These are phyloP conservation scores for Vanessa atalanta DNA, from an alignment of 1,140 invertebrate genomes.

Conservation along the genomic window DNA sequence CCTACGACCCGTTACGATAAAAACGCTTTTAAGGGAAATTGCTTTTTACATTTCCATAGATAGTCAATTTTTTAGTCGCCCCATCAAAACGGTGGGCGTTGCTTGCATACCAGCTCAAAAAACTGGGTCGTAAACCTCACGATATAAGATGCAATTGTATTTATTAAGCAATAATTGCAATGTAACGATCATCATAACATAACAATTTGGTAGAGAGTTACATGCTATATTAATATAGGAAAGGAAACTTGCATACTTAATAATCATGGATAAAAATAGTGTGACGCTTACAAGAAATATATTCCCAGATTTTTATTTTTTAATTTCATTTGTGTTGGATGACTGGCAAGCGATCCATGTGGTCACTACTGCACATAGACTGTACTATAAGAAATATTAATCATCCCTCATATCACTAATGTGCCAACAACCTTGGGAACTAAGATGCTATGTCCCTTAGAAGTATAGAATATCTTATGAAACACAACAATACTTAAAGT, in stretches of 20 bases:
- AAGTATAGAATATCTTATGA: too few relatives aligned
- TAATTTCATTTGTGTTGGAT: too few relatives aligned
- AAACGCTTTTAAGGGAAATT: slow-evolving; percentile 42
- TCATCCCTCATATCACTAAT: too few relatives aligned
- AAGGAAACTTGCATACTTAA: background rate
- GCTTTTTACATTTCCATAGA: slow-evolving; percentile 37
- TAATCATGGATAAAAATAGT: too few relatives aligned
- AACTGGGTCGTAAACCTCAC: slow-evolving; percentile 41
- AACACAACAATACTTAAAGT: too few relatives aligned
- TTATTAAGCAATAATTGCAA: slow-evolving; percentile 22
- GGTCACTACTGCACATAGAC: too few relatives aligned
- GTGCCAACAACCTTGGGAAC: too few relatives aligned
- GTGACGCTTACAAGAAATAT: too few relatives aligned
- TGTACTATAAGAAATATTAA: too few relatives aligned
- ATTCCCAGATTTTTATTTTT: too few relatives aligned
- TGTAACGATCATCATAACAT: slow-evolving; percentile 1
- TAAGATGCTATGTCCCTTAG: too few relatives aligned
- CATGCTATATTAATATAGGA: background rate
- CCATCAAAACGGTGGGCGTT: slow-evolving; percentile 48
- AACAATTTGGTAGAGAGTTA: background rate
- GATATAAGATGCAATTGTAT: slow-evolving; percentile 35
- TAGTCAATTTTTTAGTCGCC: slow-evolving; percentile 39
- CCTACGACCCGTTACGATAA: slow-evolving; percentile 35
- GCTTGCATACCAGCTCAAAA: slow-evolving; percentile 40
- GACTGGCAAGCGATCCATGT: too few relatives aligned